Percentiles rank a stretch among this genome's conserved stretches.
phyloP scores from a whole-genome alignment of 2,888 invertebrate species.

The Protodeltote pygarga region DNA sequence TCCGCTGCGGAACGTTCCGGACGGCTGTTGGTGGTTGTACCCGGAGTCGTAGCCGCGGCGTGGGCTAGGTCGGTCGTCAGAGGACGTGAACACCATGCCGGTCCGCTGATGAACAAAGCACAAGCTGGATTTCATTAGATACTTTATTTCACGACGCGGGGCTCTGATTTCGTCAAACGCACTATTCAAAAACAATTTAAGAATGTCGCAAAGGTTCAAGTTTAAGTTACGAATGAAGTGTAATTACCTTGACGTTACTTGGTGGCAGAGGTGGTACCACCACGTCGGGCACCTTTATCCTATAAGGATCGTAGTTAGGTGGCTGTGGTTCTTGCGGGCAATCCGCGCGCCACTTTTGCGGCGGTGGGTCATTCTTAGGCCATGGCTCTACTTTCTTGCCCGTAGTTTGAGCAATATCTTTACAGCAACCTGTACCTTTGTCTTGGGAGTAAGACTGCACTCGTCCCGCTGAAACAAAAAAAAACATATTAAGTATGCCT shows the following conservation, averaged over 20 bases:
- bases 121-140: slow-evolving; percentile 84
- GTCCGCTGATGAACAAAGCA: slow-evolving; percentile 83
- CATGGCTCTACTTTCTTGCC: slow-evolving; percentile 70
- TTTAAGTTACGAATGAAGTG: background rate
- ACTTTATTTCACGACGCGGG: slow-evolving; percentile 69
- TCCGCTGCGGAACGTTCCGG: slow-evolving; percentile 25
- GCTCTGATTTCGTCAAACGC: slow-evolving; percentile 85
- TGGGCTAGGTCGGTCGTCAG: slow-evolving; percentile 33
- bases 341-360: slow-evolving; percentile 65
- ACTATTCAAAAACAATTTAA: slow-evolving; percentile 61
- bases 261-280: slow-evolving; percentile 75
- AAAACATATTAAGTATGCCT: background rate
- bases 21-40: slow-evolving; percentile 24
- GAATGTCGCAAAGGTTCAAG: slow-evolving; percentile 56
- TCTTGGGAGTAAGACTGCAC: slow-evolving; percentile 62
- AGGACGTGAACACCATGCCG: slow-evolving; percentile 58
- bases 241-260: slow-evolving; percentile 73
- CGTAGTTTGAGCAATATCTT: slow-evolving; percentile 63
- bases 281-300: slow-evolving; percentile 75
- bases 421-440: slow-evolving; percentile 58
- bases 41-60: slow-evolving; percentile 22
- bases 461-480: slow-evolving; percentile 43
- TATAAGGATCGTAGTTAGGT: slow-evolving; percentile 76
- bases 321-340: slow-evolving; percentile 71
- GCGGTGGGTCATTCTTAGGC: slow-evolving; percentile 64